Percentiles rank a stretch among this genome's conserved stretches.
These are phyloP conservation scores for Etheostoma perlongum DNA, from an alignment of 2,797 vertebrate species.

Conservation along the genomic window DNA sequence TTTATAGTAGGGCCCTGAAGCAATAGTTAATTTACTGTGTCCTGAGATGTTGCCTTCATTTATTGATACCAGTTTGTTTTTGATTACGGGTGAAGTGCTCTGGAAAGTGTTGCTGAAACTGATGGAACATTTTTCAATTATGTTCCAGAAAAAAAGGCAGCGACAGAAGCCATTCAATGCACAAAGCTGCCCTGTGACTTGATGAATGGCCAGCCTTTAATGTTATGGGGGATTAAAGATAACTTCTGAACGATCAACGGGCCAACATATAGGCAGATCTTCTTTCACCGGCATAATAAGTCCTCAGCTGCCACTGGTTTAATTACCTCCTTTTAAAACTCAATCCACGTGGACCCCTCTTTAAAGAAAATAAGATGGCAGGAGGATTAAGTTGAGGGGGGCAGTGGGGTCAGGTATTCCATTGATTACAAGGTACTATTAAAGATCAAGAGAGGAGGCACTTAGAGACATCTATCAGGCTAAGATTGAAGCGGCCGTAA, in stretches of 20 bases:
- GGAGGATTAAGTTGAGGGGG: conserved; percentile 74
- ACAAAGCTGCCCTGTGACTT: conserved; percentile 84
- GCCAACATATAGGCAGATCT: conserved; percentile 83
- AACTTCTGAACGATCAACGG: conserved; percentile 85
- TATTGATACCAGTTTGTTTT: conserved; percentile 82
- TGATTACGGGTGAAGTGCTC: conserved; percentile 72
- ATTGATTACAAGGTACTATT: conserved; percentile 85
- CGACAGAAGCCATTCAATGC: conserved; percentile 80
- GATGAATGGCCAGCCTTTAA: conserved; percentile 87
- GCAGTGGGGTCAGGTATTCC: conserved; percentile 79
- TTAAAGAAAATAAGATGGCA: conserved; percentile 84
- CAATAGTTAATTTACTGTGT: conserved; percentile 71
- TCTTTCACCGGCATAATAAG: conserved; percentile 87
- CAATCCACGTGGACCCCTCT: conserved; percentile 89
- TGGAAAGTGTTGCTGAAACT: conserved; percentile 54
- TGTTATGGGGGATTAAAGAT: conserved; percentile 88
- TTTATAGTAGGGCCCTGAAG: conserved; percentile 55
- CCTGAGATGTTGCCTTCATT: conserved; percentile 78
- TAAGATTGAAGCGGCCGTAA: conserved; percentile 91
- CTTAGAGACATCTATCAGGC: conserved; percentile 92
- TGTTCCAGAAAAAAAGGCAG: conserved; percentile 74
- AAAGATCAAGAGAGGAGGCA: conserved; percentile 85
- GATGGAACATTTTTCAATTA: conserved; percentile 79
- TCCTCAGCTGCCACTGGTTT: conserved; percentile 90
- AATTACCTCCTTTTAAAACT: conserved; percentile 93